Percentiles rank a stretch among this genome's conserved stretches.
Evolutionary conservation across 2,888 invertebrate species (phyloP).

Genomic region (Melanostoma scalare): DNA sequence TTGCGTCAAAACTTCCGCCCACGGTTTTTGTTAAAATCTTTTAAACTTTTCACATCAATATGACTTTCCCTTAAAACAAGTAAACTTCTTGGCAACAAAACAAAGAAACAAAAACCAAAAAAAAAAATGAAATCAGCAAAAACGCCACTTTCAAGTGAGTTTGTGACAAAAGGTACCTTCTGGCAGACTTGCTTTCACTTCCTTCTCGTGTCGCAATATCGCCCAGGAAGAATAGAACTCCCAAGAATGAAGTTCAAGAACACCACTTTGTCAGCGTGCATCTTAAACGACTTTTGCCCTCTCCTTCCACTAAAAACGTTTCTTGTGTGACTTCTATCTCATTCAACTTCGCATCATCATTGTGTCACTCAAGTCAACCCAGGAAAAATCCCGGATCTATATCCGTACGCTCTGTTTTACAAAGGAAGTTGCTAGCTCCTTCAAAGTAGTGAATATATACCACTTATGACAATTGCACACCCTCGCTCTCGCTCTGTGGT

Average conservation of each 20-base stretch:
- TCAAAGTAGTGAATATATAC: constrained; percentile 37
- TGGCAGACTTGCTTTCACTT: constrained; percentile 16
- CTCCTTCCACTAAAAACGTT: constrained; percentile 12
- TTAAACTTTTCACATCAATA: constrained; percentile 17
- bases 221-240: constrained; percentile 1
- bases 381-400: constrained; percentile 30
- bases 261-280: constrained; percentile 35
- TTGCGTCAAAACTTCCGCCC: constrained; percentile 4
- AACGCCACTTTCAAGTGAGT: constrained; percentile 11
- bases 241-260: constrained; percentile 55
- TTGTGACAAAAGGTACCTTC: constrained; percentile 23
- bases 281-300: constrained; percentile 28
- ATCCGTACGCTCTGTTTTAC: constrained; percentile 36
- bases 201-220: constrained; percentile 3
- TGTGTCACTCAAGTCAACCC: constrained; percentile 55
- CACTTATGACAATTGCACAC: constrained; percentile 58
- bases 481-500: constrained; percentile 7
- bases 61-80: background rate
- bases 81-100: background rate
- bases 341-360: constrained; percentile 51
- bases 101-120: background rate
- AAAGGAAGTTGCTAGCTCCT: constrained; percentile 38
- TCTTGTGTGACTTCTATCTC: constrained; percentile 19
- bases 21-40: constrained; percentile 10
- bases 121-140: background rate